These are phyloP conservation scores for Baccha elongata DNA, from an alignment of 2,888 invertebrate genomes.

Conservation along the genomic window DNA sequence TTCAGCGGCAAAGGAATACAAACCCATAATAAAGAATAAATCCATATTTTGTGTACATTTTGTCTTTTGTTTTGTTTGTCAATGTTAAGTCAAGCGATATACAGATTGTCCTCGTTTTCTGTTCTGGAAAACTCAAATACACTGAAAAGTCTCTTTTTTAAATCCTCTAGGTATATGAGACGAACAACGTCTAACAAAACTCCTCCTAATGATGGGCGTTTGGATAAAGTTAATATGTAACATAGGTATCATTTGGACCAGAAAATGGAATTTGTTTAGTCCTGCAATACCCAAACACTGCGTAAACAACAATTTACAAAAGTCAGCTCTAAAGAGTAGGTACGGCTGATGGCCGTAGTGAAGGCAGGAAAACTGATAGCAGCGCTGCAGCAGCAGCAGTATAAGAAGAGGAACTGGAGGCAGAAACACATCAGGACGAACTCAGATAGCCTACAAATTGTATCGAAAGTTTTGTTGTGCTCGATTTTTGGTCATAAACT, in stretches of 20 bases:
- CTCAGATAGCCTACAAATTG: slow-evolving; percentile 7
- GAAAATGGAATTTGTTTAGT: slow-evolving; percentile 28
- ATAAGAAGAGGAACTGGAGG: no score
- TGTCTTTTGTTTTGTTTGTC: slow-evolving; percentile 1
- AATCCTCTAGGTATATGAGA: background rate
- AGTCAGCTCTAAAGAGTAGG: slow-evolving; percentile 35
- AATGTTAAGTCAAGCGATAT: no score
- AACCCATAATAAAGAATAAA: slow-evolving; percentile 55
- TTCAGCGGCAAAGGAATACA: no score
- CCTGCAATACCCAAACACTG: slow-evolving; percentile 40
- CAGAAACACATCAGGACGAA: background rate
- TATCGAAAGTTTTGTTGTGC: slow-evolving; percentile 50
- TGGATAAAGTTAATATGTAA: no score
- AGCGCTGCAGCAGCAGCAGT: no score
- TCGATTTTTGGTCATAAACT: slow-evolving; percentile 54
- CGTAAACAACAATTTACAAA: slow-evolving; percentile 48
- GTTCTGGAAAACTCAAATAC: slow-evolving; percentile 34
- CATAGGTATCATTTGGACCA: background rate
- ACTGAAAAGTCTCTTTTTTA: slow-evolving; percentile 1
- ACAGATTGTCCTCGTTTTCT: slow-evolving; percentile 21
- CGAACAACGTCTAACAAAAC: slow-evolving; percentile 38
- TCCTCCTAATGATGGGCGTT: no score
- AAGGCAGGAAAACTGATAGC: no score
- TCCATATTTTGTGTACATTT: slow-evolving; percentile 42
- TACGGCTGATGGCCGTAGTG: no score